Percentiles rank a stretch among this genome's conserved stretches.
Evolutionary conservation across 2,797 vertebrate species (phyloP).

Genomic region (Myiotriccus ornatus): DNA sequence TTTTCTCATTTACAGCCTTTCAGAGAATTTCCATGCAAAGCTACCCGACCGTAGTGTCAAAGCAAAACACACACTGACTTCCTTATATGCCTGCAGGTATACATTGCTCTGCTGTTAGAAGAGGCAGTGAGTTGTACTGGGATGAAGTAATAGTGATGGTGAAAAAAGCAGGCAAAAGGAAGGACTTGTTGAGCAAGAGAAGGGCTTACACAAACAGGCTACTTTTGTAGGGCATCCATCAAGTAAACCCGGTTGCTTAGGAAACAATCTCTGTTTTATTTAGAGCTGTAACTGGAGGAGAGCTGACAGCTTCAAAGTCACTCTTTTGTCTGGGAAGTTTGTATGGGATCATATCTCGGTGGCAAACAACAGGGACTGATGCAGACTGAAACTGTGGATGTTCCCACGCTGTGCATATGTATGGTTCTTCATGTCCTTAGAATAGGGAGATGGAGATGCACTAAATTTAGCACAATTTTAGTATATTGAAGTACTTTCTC

Average conservation of each 20-base stretch:
- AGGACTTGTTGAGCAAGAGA: not conserved
- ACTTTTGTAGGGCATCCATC: not conserved
- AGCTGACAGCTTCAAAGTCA: not conserved
- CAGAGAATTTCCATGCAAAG: not conserved
- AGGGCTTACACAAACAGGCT: not conserved
- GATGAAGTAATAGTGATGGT: too few relatives aligned
- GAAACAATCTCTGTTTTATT: not conserved
- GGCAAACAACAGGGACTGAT: not conserved
- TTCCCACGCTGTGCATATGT: not conserved
- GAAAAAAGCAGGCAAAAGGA: not conserved
- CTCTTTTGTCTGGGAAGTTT: not conserved
- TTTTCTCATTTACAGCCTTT: not conserved
- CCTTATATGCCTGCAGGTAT: rapidly evolving
- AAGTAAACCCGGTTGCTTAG: not conserved
- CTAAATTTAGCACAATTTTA: not conserved
- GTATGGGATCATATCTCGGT: not conserved
- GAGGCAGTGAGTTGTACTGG: rapidly evolving
- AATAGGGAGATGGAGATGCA: not conserved
- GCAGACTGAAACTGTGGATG: not conserved
- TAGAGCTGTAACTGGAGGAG: not conserved
- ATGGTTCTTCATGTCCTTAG: not conserved
- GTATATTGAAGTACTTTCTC: not conserved
- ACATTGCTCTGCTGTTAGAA: not conserved
- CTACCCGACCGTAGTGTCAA: not conserved
- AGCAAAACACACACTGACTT: not conserved